These are phyloP conservation scores for Phrixothrix hirtus DNA, from an alignment of 2,888 invertebrate species.

Conservation along the genomic window DNA sequence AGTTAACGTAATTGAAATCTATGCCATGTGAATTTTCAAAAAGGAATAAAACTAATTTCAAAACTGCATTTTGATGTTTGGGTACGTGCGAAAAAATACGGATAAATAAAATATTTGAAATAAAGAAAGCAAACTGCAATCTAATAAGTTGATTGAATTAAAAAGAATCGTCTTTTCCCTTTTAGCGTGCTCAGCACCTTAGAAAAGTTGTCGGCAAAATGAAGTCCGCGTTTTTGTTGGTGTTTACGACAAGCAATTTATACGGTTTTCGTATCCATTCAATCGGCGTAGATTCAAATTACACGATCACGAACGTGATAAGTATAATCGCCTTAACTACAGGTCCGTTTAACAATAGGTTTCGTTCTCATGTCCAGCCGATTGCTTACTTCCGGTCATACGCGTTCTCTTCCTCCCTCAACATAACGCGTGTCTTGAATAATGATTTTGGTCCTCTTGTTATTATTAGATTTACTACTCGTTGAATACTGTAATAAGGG, in stretches of 20 bases:
- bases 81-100: background rate
- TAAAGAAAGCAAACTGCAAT: too few species aligned
- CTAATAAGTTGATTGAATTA: background rate
- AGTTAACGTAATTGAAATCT: too few species aligned
- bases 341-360: constrained; percentile 20
- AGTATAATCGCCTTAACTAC: constrained; percentile 25
- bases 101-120: background rate
- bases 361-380: constrained; percentile 17
- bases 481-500: background rate
- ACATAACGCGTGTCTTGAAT: constrained; percentile 9
- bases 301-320: constrained; percentile 29
- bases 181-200: constrained; percentile 14
- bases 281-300: constrained; percentile 25
- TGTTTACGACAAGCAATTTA: constrained; percentile 15
- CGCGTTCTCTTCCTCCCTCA: constrained; percentile 14
- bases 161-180: too few species aligned
- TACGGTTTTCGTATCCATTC: constrained; percentile 23
- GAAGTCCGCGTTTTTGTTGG: constrained; percentile 12
- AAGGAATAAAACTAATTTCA: too few species aligned
- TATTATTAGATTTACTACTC: constrained; percentile 21
- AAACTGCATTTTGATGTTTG: too few species aligned
- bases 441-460: constrained; percentile 10
- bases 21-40: too few species aligned
- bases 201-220: constrained; percentile 9
- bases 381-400: constrained; percentile 27